Conservation (phyloP, 2,113 vertebrate genomes). For the Antechinus flavipes region DNA sequence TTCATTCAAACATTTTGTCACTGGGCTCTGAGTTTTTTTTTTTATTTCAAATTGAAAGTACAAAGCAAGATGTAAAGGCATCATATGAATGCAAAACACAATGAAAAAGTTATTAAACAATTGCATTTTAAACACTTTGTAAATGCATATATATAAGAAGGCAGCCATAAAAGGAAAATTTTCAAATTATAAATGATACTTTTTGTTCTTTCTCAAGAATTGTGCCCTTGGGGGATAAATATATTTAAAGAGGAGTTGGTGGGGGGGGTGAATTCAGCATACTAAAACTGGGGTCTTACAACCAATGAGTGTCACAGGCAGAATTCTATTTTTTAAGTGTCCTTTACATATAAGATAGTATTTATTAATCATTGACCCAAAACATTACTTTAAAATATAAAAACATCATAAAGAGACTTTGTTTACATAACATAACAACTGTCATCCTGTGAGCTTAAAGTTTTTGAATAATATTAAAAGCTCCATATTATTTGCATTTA, state of each 20-base stretch:
- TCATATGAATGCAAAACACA: slow-evolving; percentile 28
- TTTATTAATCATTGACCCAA: slow-evolving; percentile 39
- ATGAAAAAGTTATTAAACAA: slow-evolving; percentile 7
- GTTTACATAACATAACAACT: background rate
- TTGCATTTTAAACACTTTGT: slow-evolving; percentile 3
- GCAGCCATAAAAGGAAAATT: background rate
- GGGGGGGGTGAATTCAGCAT: background rate
- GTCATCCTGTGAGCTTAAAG: slow-evolving; percentile 38
- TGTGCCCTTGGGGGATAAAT: background rate
- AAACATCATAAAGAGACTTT: background rate
- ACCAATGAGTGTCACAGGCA: background rate
- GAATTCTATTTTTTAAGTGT: slow-evolving; percentile 29
- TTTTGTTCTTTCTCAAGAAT: slow-evolving; percentile 30
- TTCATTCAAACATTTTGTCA: slow-evolving; percentile 45
- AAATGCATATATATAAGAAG: background rate
- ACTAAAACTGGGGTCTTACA: background rate
- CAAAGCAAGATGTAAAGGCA: background rate
- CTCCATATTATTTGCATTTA: background rate
- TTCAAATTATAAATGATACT: background rate
- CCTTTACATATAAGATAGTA: slow-evolving; percentile 19
- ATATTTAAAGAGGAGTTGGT: background rate
- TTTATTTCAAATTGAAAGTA: slow-evolving; percentile 13
- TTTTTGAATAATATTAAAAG: slow-evolving; percentile 34
- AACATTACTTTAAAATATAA: slow-evolving; percentile 23
- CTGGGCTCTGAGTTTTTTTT: background rate